Evolutionary conservation across 2,888 invertebrate species (phyloP).

Genomic region (Cepaea hortensis): DNA sequence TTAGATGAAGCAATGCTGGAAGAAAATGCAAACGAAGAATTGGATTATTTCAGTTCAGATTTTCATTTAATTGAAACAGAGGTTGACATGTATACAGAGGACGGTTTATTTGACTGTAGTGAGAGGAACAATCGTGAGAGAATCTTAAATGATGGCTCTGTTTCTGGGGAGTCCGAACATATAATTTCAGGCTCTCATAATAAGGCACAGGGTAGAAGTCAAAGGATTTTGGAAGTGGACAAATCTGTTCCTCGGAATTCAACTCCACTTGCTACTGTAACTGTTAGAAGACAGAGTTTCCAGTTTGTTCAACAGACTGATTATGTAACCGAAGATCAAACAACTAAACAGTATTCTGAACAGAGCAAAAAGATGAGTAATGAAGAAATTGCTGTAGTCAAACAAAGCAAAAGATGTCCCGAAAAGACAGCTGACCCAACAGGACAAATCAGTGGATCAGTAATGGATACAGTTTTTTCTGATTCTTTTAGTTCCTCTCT

Average conservation of each 20-base stretch:
- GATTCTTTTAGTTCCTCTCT: slow-evolving; percentile 68
- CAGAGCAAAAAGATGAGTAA: neutral
- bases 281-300: neutral
- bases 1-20: slow-evolving; percentile 54
- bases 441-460: neutral
- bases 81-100: neutral
- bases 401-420: neutral
- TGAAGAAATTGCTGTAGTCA: neutral
- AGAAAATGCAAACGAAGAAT: neutral
- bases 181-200: neutral
- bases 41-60: neutral
- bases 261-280: slow-evolving; percentile 1
- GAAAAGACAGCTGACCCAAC: neutral
- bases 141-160: neutral
- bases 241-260: slow-evolving; percentile 1
- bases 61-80: neutral
- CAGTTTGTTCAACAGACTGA: neutral
- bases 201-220: neutral
- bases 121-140: neutral
- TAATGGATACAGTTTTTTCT: slow-evolving; percentile 45
- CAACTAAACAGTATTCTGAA: neutral
- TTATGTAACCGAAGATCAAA: neutral
- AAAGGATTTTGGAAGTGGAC: too few species aligned
- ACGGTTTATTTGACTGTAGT: neutral
- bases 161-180: neutral